These are phyloP conservation scores for Neosalanx taihuensis DNA, from an alignment of 2,797 vertebrate species.

Conservation along the genomic window DNA sequence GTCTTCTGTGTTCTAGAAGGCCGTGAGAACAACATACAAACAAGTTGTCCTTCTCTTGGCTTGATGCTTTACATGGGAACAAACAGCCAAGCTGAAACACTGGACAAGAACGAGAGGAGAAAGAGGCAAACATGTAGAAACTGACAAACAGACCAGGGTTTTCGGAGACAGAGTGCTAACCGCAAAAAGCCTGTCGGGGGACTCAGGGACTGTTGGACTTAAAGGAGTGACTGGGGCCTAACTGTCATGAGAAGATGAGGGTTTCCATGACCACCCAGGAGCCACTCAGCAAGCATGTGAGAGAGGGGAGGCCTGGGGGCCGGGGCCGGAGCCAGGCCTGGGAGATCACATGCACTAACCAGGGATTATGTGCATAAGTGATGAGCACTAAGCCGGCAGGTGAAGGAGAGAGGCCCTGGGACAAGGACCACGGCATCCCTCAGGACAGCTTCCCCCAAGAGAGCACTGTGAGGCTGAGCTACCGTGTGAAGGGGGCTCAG, in stretches of 20 bases:
- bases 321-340: slow-evolving; percentile 58
- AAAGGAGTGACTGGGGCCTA: slow-evolving; percentile 64
- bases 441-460: slow-evolving; percentile 58
- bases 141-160: slow-evolving; percentile 55
- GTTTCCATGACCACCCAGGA: slow-evolving; percentile 69
- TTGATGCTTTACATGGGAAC: slow-evolving; percentile 49
- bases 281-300: slow-evolving; percentile 68
- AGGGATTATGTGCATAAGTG: slow-evolving; percentile 93
- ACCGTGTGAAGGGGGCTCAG: slow-evolving; percentile 70
- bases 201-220: slow-evolving; percentile 57
- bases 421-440: slow-evolving; percentile 60
- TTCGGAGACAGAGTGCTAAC: slow-evolving; percentile 55
- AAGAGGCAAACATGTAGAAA: slow-evolving; percentile 45
- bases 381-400: slow-evolving; percentile 89
- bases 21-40: slow-evolving; percentile 26
- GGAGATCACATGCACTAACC: slow-evolving; percentile 75
- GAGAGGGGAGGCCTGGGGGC: slow-evolving; percentile 58
- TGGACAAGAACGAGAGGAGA: slow-evolving; percentile 34
- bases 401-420: slow-evolving; percentile 76
- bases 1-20: slow-evolving; percentile 25
- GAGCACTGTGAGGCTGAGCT: slow-evolving; percentile 70
- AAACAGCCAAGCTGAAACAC: slow-evolving; percentile 38
- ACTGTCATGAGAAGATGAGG: slow-evolving; percentile 75
- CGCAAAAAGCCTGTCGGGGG: slow-evolving; percentile 55
- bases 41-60: slow-evolving; percentile 31